phyloP scores from a whole-genome alignment of 2,888 invertebrate species.

The Agonopterix alstromeriana region DNA sequence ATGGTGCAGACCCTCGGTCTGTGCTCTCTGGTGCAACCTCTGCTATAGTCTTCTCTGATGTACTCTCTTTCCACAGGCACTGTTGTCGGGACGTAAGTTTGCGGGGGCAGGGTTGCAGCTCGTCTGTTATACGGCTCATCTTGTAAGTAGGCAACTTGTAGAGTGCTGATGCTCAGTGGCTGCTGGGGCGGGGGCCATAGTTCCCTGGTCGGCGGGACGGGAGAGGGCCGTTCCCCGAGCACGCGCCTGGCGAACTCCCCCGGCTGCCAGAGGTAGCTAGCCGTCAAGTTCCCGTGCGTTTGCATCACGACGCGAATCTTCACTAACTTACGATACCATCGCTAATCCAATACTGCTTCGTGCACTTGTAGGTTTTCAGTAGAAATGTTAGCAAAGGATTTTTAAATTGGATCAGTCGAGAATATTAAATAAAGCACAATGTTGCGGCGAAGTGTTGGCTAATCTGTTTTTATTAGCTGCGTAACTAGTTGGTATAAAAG shows the following conservation, averaged over 20 bases:
- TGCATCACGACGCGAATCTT: conserved; percentile 56
- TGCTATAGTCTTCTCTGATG: background rate
- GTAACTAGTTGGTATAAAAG: background rate
- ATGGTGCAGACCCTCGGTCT: conserved; percentile 51
- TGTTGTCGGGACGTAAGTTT: conserved; percentile 37
- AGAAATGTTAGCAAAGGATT: conserved; percentile 41
- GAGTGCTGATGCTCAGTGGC: conserved; percentile 62
- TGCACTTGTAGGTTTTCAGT: conserved; percentile 63
- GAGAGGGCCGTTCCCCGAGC: conserved; percentile 63
- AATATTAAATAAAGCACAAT: conserved; percentile 34
- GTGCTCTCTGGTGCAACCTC: background rate
- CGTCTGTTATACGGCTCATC: conserved; percentile 49
- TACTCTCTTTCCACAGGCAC: conserved; percentile 17
- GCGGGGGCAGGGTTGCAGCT: conserved; percentile 49
- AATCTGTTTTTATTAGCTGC: conserved; percentile 4
- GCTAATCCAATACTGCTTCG: conserved; percentile 66
- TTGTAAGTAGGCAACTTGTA: conserved; percentile 62
- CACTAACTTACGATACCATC: conserved; percentile 46
- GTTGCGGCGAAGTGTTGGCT: conserved; percentile 2
- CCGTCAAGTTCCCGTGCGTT: conserved; percentile 64
- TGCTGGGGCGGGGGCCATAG: conserved; percentile 59
- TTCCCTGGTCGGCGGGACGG: conserved; percentile 63
- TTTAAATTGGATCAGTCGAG: conserved; percentile 54
- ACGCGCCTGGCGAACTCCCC: conserved; percentile 64
- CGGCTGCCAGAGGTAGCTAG: conserved; percentile 71